Base-by-base conservation (phyloP, 1,140 invertebrate genomes). In the Euborellia annulipes region DNA sequence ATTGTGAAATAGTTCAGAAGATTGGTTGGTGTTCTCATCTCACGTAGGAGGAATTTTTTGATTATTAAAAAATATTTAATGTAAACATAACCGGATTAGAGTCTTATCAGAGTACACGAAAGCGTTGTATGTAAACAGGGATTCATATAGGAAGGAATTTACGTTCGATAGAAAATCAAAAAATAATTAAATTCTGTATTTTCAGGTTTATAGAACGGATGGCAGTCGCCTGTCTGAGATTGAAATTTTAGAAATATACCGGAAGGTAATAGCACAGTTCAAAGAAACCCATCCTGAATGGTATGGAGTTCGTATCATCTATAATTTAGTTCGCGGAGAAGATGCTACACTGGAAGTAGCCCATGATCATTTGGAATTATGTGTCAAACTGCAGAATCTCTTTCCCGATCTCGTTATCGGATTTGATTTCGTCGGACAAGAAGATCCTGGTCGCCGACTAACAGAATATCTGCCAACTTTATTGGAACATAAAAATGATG, bases 391-490 rank as follows among this genome's bases (percentile, higher is more conserved):
- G 3, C 27, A 61, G 54, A 51, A 49, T 0, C 50, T 55, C 27
- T 71, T 64, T 55, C 72, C 73, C 0, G 60, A 67, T 21, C 73
- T 79, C 43, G 62, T 90, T 1, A 73, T 71, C 46, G 80, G 81
- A 0, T 83, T 83, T 54, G 82, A 85, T 62, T 62, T 85, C 37
- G 79, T 84, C 0, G 81, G 79, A 0, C 78, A 79, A 53, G 83
- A 86, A 62, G 81, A 83, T 55, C 2, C 51, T 30, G 79, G 78
- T 0, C 52, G 58, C 22, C 72, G 81, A 0, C 59, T 80, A 0
- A 62, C 67, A 17, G 63, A 73, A 4, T 82, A 81, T 55, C 51
- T 79, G 2, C 57, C 67, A 4, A 58, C 68, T 34, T 58, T 82
- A 22, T 51, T 82, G 4, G 53, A 59, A 3, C 58, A 56, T 6